Evolutionary conservation across 2,113 vertebrate species (phyloP).

Genomic region (Dicaeum eximium): DNA sequence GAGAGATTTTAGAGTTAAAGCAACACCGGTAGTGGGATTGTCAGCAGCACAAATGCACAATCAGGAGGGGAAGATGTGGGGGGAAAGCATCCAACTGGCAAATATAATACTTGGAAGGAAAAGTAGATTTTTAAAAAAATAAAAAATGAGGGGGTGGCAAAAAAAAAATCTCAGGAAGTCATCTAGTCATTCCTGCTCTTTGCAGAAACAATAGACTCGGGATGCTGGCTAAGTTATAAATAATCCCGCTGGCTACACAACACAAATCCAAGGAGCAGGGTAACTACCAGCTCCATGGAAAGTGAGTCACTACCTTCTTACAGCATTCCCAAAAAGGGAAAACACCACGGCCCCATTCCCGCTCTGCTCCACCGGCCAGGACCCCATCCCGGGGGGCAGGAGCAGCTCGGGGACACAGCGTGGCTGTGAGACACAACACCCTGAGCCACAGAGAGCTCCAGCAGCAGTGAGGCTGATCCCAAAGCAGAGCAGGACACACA

Average conservation of each 20-base stretch:
- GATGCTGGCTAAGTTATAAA: slow-evolving; percentile 63
- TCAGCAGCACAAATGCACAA: slow-evolving; percentile 49
- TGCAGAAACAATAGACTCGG: slow-evolving; percentile 65
- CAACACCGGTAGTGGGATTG: slow-evolving; percentile 19
- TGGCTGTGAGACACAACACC: accelerated
- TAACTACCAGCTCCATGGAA: slow-evolving; percentile 22
- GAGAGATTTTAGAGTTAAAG: slow-evolving; percentile 30
- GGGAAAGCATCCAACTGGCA: slow-evolving; percentile 49
- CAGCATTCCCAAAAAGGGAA: slow-evolving; percentile 56
- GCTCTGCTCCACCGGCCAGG: not conserved
- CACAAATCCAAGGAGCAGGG: slow-evolving; percentile 50
- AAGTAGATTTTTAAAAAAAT: slow-evolving; percentile 49
- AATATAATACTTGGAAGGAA: slow-evolving; percentile 70
- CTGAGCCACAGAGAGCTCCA: accelerated
- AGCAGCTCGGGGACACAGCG: accelerated
- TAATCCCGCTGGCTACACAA: slow-evolving; percentile 57
- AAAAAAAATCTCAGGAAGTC: slow-evolving; percentile 65
- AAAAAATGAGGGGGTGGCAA: slow-evolving; percentile 48
- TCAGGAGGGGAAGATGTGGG: slow-evolving; percentile 54
- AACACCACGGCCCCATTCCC: accelerated
- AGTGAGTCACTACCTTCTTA: slow-evolving; percentile 56
- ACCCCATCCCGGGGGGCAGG: not conserved
- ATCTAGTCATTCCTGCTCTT: slow-evolving; percentile 64
- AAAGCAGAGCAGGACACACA: not conserved
- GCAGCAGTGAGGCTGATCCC: accelerated